A percentile compares a stretch with the other conserved stretches of the same genome.
Evolutionary conservation across 2,113 vertebrate species (phyloP).

Genomic region (Tonatia bakeri): DNA sequence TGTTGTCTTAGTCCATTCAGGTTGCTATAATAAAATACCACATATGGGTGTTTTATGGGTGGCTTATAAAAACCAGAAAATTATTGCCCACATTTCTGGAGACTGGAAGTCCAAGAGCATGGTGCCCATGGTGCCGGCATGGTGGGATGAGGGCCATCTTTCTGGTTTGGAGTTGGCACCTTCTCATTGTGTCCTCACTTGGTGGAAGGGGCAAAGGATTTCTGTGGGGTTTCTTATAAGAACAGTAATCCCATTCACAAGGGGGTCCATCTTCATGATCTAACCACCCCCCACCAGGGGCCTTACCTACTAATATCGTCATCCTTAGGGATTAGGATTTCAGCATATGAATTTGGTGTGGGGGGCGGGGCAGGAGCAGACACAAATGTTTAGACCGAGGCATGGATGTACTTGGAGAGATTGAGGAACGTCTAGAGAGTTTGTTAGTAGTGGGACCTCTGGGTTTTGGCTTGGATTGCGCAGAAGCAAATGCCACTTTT

Average conservation of each 20-base stretch:
- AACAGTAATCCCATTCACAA: not conserved
- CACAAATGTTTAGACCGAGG: not conserved
- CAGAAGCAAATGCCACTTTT: slow-evolving; percentile 28
- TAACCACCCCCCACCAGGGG: not conserved
- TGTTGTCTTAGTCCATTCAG: not conserved
- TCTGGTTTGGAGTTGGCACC: not conserved
- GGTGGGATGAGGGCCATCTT: not conserved
- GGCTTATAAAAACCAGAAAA: not conserved
- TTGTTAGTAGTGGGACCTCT: not conserved
- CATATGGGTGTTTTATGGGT: not conserved
- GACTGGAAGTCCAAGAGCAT: not conserved
- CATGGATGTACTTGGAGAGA: slow-evolving; percentile 20
- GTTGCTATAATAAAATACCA: not conserved
- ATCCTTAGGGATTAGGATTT: not conserved
- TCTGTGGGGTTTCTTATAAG: not conserved
- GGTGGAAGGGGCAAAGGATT: not conserved
- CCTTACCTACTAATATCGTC: not conserved
- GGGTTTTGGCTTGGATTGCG: slow-evolving; percentile 24
- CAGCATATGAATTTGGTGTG: not conserved
- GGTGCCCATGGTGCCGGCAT: not conserved
- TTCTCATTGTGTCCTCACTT: not conserved
- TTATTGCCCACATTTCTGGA: not conserved
- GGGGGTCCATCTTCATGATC: not conserved
- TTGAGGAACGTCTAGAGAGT: slow-evolving; percentile 18
- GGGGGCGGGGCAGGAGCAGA: no score